phyloP scores from a whole-genome alignment of 30 jellyfish, hydroid and myxozoan species.

The Turritopsis dohrnii region DNA sequence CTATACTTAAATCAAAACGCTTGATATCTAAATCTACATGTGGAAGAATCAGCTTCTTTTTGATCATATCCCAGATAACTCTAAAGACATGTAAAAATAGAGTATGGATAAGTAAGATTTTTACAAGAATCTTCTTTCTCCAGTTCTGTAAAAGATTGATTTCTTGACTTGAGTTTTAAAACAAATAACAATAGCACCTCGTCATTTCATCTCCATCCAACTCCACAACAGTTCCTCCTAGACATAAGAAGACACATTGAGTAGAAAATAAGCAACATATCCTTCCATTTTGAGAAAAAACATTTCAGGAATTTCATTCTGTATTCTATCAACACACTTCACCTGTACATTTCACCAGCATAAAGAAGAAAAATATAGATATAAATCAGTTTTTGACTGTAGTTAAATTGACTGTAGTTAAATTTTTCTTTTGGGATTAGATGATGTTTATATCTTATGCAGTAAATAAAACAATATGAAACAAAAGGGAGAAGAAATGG shows the following conservation, averaged over 20 bases:
- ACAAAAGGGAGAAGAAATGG: no score
- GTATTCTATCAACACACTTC: no score
- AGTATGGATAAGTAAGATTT: not conserved
- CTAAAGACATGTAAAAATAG: constrained; percentile 26
- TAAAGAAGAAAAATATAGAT: no score
- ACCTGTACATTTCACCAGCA: no score
- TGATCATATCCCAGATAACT: constrained; percentile 93
- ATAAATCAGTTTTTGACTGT: no score
- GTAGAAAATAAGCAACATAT: not conserved
- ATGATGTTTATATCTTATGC: no score
- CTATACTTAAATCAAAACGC: constrained; percentile 67
- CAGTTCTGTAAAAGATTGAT: not conserved
- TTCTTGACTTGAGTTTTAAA: not conserved
- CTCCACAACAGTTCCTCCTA: constrained; percentile 96
- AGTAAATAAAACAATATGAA: no score
- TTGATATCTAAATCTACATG: constrained; percentile 68
- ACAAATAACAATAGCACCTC: constrained; percentile 38
- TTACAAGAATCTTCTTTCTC: not conserved
- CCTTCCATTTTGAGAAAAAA: not conserved
- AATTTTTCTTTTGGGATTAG: no score
- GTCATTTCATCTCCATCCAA: constrained; percentile 98
- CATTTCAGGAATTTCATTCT: not conserved
- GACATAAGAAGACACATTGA: no score
- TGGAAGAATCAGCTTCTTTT: constrained; percentile 72
- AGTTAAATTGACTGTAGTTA: no score